Evolutionary conservation across 2,888 invertebrate species (phyloP).

Genomic region (Sminthurides aquaticus): DNA sequence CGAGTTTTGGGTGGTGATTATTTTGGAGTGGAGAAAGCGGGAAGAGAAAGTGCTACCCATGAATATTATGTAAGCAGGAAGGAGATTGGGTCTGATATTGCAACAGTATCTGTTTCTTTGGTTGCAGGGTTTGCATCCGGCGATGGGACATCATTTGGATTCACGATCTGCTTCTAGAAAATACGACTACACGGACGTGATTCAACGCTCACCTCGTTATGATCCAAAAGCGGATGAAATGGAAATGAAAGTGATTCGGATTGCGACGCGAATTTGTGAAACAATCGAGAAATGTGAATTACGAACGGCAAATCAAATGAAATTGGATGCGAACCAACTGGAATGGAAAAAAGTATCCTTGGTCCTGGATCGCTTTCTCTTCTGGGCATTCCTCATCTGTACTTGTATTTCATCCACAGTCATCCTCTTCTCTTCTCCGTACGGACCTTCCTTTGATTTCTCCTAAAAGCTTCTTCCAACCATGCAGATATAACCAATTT

Average conservation of each 20-base stretch:
- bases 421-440: slow-evolving; percentile 63
- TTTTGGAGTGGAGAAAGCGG: no score
- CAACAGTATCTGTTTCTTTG: no score
- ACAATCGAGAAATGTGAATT: slow-evolving; percentile 74
- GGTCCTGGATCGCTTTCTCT: slow-evolving; percentile 70
- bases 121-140: slow-evolving; percentile 52
- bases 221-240: slow-evolving; percentile 49
- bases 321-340: slow-evolving; percentile 67
- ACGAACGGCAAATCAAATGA: slow-evolving; percentile 68
- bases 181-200: slow-evolving; percentile 45
- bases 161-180: slow-evolving; percentile 52
- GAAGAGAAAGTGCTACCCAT: no score
- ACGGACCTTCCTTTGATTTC: slow-evolving; percentile 49
- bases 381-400: slow-evolving; percentile 67
- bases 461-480: no score
- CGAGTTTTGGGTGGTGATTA: no score
- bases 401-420: slow-evolving; percentile 71
- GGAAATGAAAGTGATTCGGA: slow-evolving; percentile 60
- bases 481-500: no score
- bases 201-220: slow-evolving; percentile 52
- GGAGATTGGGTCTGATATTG: no score
- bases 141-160: slow-evolving; percentile 58
- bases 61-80: no score
- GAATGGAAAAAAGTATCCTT: slow-evolving; percentile 80
- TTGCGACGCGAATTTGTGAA: slow-evolving; percentile 61